A percentile compares a stretch with the other conserved stretches of the same genome.
These are phyloP conservation scores for Noctua janthina DNA, from an alignment of 2,888 invertebrate species.

Conservation along the genomic window DNA sequence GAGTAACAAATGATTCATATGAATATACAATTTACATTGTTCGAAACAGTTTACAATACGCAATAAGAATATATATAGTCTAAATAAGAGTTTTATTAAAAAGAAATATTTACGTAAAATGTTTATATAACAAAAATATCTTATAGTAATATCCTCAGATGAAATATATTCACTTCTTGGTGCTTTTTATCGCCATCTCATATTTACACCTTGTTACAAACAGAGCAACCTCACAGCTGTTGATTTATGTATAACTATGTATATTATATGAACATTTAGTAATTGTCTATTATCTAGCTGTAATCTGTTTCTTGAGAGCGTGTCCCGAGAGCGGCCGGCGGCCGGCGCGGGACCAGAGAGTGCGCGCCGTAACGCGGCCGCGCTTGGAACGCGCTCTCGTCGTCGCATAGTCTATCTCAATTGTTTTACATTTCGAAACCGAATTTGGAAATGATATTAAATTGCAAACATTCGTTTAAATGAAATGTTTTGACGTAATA, in stretches of 20 bases:
- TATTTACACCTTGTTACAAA: slow-evolving; percentile 86
- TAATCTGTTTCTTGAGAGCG: slow-evolving; percentile 74
- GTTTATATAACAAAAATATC: slow-evolving; percentile 85
- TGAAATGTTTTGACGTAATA: slow-evolving; percentile 72
- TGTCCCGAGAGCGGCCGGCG: slow-evolving; percentile 22
- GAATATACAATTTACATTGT: slow-evolving; percentile 82
- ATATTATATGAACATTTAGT: slow-evolving; percentile 75
- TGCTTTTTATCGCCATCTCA: slow-evolving; percentile 86
- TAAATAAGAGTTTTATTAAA: slow-evolving; percentile 88
- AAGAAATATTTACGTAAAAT: slow-evolving; percentile 88
- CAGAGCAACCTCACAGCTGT: slow-evolving; percentile 80
- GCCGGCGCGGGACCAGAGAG: not conserved
- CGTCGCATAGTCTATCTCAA: slow-evolving; percentile 70
- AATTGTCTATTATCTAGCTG: slow-evolving; percentile 72
- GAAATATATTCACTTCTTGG: slow-evolving; percentile 82
- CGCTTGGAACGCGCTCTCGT: slow-evolving; percentile 61
- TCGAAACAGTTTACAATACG: slow-evolving; percentile 85
- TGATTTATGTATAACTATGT: slow-evolving; percentile 74
- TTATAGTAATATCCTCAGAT: slow-evolving; percentile 81
- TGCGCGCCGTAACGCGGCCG: not conserved
- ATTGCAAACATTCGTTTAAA: slow-evolving; percentile 77
- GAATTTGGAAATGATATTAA: slow-evolving; percentile 86
- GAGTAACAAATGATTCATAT: slow-evolving; percentile 82
- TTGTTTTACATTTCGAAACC: slow-evolving; percentile 76
- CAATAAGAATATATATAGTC: slow-evolving; percentile 85